These are phyloP conservation scores for Acanthacorydalis orientalis DNA, from an alignment of 2,888 invertebrate genomes.

Conservation along the genomic window DNA sequence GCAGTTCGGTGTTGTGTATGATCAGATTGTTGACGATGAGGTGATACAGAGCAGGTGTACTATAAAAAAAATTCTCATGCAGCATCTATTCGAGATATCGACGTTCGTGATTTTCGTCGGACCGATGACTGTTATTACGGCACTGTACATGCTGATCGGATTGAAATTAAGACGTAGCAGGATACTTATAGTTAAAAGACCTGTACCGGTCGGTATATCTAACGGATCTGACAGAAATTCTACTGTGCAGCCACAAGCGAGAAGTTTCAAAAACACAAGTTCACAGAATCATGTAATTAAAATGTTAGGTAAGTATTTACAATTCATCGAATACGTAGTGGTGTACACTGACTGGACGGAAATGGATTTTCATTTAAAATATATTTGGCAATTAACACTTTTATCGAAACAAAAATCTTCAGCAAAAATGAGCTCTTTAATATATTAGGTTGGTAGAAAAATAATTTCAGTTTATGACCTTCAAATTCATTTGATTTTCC, in stretches of 20 bases:
- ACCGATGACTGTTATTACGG: constrained; percentile 74
- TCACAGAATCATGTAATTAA: constrained; percentile 28
- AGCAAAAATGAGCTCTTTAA: no score
- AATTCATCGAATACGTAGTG: background rate
- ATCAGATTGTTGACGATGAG: constrained; percentile 22
- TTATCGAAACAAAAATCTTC: no score
- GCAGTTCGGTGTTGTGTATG: constrained; percentile 27
- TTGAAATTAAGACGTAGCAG: constrained; percentile 49
- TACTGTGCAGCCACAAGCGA: constrained; percentile 6
- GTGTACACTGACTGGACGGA: no score
- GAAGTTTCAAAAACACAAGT: constrained; percentile 15
- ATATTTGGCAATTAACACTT: no score
- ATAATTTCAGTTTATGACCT: no score
- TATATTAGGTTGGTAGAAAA: no score
- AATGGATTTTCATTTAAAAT: no score
- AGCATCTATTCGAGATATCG: constrained; percentile 64
- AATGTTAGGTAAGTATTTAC: constrained; percentile 27
- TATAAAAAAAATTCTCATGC: constrained; percentile 33
- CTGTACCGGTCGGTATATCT: background rate
- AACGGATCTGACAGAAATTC: constrained; percentile 1
- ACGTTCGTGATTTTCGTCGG: constrained; percentile 69
- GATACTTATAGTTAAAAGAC: constrained; percentile 20
- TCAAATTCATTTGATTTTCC: no score
- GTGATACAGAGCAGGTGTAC: constrained; percentile 21
- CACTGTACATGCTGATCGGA: constrained; percentile 63